Evolutionary conservation across 2,113 vertebrate genomes (phyloP), one percentile per base, ranked within the genome.

Genomic region (Platycercus adscitus): DNA sequence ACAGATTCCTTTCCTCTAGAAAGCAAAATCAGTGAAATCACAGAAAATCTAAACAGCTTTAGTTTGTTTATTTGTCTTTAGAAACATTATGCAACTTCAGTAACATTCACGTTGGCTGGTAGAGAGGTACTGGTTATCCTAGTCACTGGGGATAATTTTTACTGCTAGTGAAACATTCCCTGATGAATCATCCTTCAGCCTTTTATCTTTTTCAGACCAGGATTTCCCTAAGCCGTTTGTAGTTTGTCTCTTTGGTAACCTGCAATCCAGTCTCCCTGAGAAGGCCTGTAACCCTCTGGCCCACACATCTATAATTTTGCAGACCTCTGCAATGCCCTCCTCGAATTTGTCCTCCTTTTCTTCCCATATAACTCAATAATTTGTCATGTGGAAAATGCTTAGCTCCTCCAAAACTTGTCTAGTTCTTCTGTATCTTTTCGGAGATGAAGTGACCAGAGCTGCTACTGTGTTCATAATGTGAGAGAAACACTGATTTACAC

Each of bases 401-500:
- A 37, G 39, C 58, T 71, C 19, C 23, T 71, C 61, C 37, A 60
- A 69, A 81, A 53, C 8, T 33, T 29, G 6, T 33, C 25, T 58
- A 6, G 2, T 58, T 84, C 25, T 70, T 78, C 47, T 4, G 0
- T 25, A 15, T 47, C 13, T 89, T 58, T 79, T 76, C 26, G 60
- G 53, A 47, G 33, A 5, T 13, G 6, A 75, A 23, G 39, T 0
- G 0, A 47, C 11, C 43, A 64, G 15, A 85, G 7, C 13, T 43
- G 16, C 46, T n/a, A 13, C 13, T 50, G 77, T 6, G 53, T 43
- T 60, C n/a, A 6, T 28, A 7, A 35, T 18, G 12, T n/a, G 44
- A 87, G n/a, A 84, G 28, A 81, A 64, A 6, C 0, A 2, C 4
- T 46, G 20, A 63, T 58, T 66, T 73, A 19, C 23, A 17, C 44